phyloP scores from a whole-genome alignment of 2,113 vertebrate species.

The Cettia cetti region DNA sequence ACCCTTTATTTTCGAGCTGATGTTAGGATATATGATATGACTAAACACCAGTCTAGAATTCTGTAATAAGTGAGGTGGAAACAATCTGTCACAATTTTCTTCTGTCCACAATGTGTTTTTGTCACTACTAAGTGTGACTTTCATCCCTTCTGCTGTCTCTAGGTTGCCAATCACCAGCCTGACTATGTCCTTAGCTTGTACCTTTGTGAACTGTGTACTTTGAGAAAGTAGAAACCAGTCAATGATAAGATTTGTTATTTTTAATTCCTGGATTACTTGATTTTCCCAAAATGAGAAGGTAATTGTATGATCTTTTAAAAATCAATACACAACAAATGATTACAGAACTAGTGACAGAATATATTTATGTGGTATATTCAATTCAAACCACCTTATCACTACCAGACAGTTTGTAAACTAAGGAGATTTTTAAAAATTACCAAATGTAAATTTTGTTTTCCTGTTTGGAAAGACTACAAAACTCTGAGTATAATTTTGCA shows the following conservation, averaged over 20 bases:
- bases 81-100: not conserved
- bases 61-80: not conserved
- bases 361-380: not conserved
- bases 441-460: not conserved
- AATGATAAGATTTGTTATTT: not conserved
- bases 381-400: not conserved
- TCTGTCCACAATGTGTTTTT: not conserved
- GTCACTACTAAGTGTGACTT: not conserved
- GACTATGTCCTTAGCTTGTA: not conserved
- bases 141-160: not conserved
- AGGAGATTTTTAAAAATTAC: not conserved
- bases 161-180: not conserved
- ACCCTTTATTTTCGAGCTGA: not conserved
- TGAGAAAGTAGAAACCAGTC: not conserved
- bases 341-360: not conserved
- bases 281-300: not conserved
- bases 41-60: not conserved
- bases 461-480: not conserved
- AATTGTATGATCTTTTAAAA: not conserved
- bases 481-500: conserved; percentile 5
- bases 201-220: not conserved
- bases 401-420: not conserved
- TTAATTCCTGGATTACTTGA: not conserved
- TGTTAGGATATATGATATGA: not conserved
- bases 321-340: not conserved